Base-by-base conservation (phyloP, 2,888 invertebrate species). In the Sarcophaga rosellei region DNA sequence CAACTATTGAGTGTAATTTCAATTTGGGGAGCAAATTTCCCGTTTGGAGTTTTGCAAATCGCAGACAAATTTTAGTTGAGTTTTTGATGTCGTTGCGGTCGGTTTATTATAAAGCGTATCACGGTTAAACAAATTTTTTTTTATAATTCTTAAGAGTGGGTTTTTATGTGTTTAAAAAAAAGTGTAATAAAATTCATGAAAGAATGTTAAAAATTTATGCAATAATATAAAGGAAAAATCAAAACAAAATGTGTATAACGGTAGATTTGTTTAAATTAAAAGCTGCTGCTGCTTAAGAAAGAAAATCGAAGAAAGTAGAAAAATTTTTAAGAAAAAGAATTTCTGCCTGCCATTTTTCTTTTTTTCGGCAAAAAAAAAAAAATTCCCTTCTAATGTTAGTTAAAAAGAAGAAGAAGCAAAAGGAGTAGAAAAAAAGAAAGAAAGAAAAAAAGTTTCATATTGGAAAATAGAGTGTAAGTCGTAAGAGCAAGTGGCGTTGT, bases 21-120 rank as follows among this genome's bases (percentile, higher is more conserved):
- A 20, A 61, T 21, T 35, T n/a, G 81, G 84, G 86, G 86, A 86
- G 86, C 86, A 86, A 86, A 86, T 86, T 86, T 84, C 86, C 83
- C 62, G 53, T 57, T 63, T 86, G 79, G 81, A 86, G 86, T 86
- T 79, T 86, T 79, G 75, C 78, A 78, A 75, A 62, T 70, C 44
- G 15, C 44, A 35, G 35, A 23, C 45, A 47, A 76, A 62, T 66
- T 62, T 20, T 78, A 86, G 86, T 86, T 81, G 86, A 86, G 86
- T 78, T 84, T 86, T 84, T 84, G 84, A 84, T 86, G 84, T 78
- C 84, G 81, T 72, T 81, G 84, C 75, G 84, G 62, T 63, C 81
- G 84, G 86, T 75, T 45, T 75, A 68, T 65, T 70, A 72, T 62
- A 45, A 35, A 10, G 35, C 70, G 21, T 65, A 72, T 68, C 72